These are phyloP conservation scores for Xestia xanthographa DNA, from an alignment of 2,888 invertebrate species.

Conservation along the genomic window DNA sequence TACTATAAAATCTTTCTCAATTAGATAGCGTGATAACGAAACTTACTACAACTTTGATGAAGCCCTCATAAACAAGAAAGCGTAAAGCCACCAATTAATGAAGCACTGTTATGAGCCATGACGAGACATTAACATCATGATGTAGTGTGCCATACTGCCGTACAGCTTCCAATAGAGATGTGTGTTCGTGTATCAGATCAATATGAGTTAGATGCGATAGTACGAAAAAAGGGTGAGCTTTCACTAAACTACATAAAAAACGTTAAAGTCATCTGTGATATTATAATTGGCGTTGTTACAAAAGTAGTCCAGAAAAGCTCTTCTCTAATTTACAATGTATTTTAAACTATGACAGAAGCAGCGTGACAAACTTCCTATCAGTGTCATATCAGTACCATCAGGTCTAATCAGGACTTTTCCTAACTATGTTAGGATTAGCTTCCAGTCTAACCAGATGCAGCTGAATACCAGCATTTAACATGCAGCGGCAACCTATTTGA, in stretches of 20 bases:
- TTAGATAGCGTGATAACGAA: not conserved
- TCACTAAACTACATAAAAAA: not conserved
- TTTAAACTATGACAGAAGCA: too few species aligned
- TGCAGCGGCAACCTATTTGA: too few species aligned
- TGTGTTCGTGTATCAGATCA: conserved; percentile 8
- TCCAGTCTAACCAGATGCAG: not conserved
- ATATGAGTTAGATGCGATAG: not conserved
- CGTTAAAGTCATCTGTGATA: not conserved
- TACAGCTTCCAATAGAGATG: not conserved
- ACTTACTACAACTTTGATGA: not conserved
- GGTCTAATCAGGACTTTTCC: not conserved
- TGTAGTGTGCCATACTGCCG: not conserved
- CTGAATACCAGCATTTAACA: not conserved
- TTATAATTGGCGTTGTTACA: too few species aligned
- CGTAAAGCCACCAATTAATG: not conserved
- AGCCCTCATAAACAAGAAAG: conserved; percentile 28
- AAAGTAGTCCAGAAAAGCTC: too few species aligned
- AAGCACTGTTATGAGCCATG: conserved; percentile 24
- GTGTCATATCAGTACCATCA: too few species aligned
- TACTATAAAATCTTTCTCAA: not conserved
- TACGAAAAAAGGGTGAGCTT: not conserved
- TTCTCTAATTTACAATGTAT: too few species aligned
- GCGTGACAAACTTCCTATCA: too few species aligned
- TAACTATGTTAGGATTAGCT: not conserved
- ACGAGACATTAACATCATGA: conserved; percentile 2